A percentile compares a stretch with the other conserved stretches of the same genome.
Evolutionary conservation across 1,140 invertebrate species (phyloP).

Genomic region (Trichomalopsis sarcophagae): DNA sequence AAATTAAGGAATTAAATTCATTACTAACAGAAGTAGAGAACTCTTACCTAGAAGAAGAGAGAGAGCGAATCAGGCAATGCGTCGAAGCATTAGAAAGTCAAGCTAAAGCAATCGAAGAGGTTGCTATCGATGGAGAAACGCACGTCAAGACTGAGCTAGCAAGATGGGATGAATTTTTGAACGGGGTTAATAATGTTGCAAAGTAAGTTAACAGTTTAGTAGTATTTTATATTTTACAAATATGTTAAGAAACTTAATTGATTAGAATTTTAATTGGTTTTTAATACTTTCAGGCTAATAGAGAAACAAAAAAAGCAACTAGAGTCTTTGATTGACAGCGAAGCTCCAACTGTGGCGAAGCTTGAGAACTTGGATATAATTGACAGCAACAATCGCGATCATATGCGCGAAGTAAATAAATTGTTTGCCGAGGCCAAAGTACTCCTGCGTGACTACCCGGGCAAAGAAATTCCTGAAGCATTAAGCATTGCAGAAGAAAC

Average conservation of each 20-base stretch:
- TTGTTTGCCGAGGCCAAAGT: conserved; percentile 75
- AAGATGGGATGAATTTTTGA: conserved; percentile 83
- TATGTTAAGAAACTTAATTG: background rate
- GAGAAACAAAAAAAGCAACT: conserved; percentile 75
- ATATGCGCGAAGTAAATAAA: conserved; percentile 74
- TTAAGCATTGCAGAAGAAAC: conserved; percentile 80
- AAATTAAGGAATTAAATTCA: conserved; percentile 66
- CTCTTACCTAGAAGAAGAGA: conserved; percentile 67
- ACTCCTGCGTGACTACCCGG: conserved; percentile 79
- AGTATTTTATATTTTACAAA: too few species aligned
- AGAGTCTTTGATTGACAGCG: conserved; percentile 77
- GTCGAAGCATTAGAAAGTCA: conserved; percentile 71
- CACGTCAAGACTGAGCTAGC: conserved; percentile 78
- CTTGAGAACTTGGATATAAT: conserved; percentile 80
- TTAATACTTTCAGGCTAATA: conserved; percentile 66
- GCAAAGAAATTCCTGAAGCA: conserved; percentile 80
- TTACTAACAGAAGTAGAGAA: conserved; percentile 69
- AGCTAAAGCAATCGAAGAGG: conserved; percentile 73
- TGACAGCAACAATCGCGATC: conserved; percentile 77
- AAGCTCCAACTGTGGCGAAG: conserved; percentile 78
- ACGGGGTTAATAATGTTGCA: conserved; percentile 76
- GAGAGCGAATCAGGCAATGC: conserved; percentile 70
- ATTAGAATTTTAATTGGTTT: background rate
- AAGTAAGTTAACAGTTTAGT: conserved; percentile 59
- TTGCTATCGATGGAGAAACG: conserved; percentile 75